Conservation (phyloP, 2,888 invertebrate species). For the Polietes domitor region DNA sequence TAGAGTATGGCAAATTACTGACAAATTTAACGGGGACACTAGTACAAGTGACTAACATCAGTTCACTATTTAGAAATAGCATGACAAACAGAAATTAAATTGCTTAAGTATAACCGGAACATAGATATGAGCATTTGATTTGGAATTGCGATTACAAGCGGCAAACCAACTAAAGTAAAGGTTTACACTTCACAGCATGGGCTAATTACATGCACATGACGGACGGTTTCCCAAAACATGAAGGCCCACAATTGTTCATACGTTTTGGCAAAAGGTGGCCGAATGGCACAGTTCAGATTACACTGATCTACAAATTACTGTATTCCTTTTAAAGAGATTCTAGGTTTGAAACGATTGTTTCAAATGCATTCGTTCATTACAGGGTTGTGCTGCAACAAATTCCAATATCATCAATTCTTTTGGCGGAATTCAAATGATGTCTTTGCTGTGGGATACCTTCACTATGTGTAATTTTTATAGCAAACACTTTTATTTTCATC, state of each 20-base stretch:
- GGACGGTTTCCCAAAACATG: not conserved
- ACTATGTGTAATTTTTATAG: not conserved
- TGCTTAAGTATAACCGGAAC: conserved; percentile 51
- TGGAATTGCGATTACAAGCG: not conserved
- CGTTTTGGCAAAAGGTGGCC: no score
- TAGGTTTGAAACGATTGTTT: no score
- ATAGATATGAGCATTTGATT: conserved; percentile 41
- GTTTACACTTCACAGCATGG: conserved; percentile 4
- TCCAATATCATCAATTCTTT: no score
- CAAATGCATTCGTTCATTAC: no score
- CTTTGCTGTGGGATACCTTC: not conserved
- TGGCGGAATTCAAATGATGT: no score
- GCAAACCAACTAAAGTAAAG: not conserved
- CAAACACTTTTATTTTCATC: conserved; percentile 17
- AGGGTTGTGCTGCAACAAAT: no score
- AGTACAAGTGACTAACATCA: not conserved
- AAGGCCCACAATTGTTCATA: no score
- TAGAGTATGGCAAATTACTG: not conserved
- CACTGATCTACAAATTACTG: no score
- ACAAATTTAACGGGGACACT: not conserved
- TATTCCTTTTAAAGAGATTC: no score
- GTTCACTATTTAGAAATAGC: conserved; percentile 4
- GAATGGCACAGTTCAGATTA: no score
- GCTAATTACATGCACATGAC: not conserved
- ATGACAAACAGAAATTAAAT: conserved; percentile 29